Evolutionary conservation across 2,888 invertebrate genomes (phyloP).

Genomic region (Euclidia mi): DNA sequence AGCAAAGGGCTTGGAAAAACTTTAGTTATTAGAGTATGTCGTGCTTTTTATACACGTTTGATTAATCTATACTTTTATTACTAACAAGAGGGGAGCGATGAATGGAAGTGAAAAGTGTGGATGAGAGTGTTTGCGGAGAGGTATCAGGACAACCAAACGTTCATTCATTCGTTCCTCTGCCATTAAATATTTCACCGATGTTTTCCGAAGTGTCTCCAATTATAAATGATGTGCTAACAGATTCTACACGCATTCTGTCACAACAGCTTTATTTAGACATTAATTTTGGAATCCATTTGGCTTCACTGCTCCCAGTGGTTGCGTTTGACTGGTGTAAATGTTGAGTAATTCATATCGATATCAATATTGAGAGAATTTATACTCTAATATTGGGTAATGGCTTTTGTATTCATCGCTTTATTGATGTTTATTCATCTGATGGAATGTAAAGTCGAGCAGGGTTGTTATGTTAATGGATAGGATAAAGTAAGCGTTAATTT

Average conservation of each 20-base stretch:
- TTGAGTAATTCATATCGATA: constrained; percentile 5
- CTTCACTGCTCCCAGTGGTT: constrained; percentile 6
- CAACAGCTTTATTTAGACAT: constrained; percentile 37
- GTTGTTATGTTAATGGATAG: too few species aligned
- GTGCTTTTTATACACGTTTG: constrained; percentile 32
- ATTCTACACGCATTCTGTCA: constrained; percentile 52
- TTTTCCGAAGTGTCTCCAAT: constrained; percentile 49
- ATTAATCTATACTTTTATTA: constrained; percentile 64
- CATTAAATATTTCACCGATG: constrained; percentile 61
- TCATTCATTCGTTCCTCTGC: constrained; percentile 46
- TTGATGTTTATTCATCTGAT: too few species aligned
- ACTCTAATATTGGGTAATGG: too few species aligned
- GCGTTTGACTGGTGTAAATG: background rate
- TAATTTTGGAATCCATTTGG: constrained; percentile 27
- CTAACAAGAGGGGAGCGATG: constrained; percentile 33
- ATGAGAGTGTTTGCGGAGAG: constrained; percentile 54
- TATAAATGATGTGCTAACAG: constrained; percentile 58
- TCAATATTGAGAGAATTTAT: background rate
- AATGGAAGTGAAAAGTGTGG: constrained; percentile 61
- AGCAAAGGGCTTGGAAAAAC: background rate
- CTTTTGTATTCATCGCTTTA: too few species aligned
- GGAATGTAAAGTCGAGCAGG: too few species aligned
- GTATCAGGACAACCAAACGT: constrained; percentile 39
- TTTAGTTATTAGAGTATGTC: constrained; percentile 3
- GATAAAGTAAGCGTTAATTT: too few species aligned